Base-by-base conservation (phyloP, 2,797 vertebrate genomes). In the Taenioides sp. region DNA sequence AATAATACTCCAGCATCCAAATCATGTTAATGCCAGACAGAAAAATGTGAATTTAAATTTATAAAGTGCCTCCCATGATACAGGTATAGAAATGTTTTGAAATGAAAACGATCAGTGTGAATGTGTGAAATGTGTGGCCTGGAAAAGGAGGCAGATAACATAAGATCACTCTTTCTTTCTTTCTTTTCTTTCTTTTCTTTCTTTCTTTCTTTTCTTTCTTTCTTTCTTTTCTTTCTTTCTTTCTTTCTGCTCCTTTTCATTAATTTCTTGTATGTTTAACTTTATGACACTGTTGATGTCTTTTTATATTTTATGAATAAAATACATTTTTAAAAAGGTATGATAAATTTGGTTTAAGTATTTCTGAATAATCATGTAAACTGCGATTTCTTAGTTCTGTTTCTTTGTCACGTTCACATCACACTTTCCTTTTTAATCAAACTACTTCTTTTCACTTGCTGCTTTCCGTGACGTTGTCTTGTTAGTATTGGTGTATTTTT, bases 391-490 rank as follows among this genome's bases (percentile, higher is more conserved):
- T 7, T 57, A 1, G 54, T 54, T n/a, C 1, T 54, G 7, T 23
- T 12, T 57, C 5, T 55, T 9, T 18, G 57, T 59, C 23, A 59
- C 25, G 17, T 57, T 10, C 0, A 64, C 22, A 59, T 70, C 5
- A 71, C 3, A 50, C 62, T 5, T 7, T 47, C 47, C 47, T 61
- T 34, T 31, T 61, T 20, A 61, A 31, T 58, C 55, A 20, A 17
- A 22, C 71, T 89, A 92, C 70, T 91, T 92, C 77, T 94, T 93
- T 6, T 91, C 91, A 57, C 50, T 23, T 22, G 54, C 73, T 2
- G 91, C 87, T 75, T 92, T 95, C 75, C 90, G 91, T 11, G 95
- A 93, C 64, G 95, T 70, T 0, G 95, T 95, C 88, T 96, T 96
- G 83, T 86, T 86, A 34, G 49, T 70, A 82, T 89, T 95, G 74